phyloP scores from a whole-genome alignment of 2,113 vertebrate species.

The Alligator mississippiensis region DNA sequence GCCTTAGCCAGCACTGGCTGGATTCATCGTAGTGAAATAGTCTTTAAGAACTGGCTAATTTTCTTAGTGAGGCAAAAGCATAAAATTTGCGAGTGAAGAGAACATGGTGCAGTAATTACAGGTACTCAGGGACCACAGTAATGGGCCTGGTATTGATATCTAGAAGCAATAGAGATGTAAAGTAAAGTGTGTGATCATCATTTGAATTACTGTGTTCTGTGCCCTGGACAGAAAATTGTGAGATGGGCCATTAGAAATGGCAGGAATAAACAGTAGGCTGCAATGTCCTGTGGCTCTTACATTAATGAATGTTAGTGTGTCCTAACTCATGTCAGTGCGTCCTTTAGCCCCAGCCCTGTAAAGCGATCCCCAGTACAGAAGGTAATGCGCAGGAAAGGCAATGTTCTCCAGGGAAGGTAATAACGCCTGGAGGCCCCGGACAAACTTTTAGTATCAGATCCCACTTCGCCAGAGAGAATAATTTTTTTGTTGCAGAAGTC shows the following conservation, averaged over 20 bases:
- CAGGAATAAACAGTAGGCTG: background rate
- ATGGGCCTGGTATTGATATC: background rate
- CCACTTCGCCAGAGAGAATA: too few relatives aligned
- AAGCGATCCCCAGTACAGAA: background rate
- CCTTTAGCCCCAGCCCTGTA: too few relatives aligned
- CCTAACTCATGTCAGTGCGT: too few relatives aligned
- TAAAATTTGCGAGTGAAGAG: rapidly evolving
- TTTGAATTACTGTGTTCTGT: rapidly evolving
- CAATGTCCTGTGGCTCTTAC: background rate
- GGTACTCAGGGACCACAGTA: rapidly evolving
- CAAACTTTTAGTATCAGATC: too few relatives aligned
- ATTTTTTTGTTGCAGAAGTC: too few relatives aligned
- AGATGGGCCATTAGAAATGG: background rate
- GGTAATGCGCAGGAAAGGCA: background rate
- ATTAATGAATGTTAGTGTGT: background rate
- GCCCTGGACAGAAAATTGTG: background rate
- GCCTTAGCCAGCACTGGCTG: too few relatives aligned
- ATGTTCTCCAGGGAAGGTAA: background rate
- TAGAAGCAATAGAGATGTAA: background rate
- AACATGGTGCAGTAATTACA: rapidly evolving
- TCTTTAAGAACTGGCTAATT: too few relatives aligned
- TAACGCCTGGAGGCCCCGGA: too few relatives aligned
- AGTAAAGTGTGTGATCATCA: rapidly evolving
- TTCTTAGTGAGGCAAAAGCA: background rate
- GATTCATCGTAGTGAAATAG: too few relatives aligned